Base-by-base conservation (phyloP, 1,140 invertebrate genomes). In the Apis dorsata region DNA sequence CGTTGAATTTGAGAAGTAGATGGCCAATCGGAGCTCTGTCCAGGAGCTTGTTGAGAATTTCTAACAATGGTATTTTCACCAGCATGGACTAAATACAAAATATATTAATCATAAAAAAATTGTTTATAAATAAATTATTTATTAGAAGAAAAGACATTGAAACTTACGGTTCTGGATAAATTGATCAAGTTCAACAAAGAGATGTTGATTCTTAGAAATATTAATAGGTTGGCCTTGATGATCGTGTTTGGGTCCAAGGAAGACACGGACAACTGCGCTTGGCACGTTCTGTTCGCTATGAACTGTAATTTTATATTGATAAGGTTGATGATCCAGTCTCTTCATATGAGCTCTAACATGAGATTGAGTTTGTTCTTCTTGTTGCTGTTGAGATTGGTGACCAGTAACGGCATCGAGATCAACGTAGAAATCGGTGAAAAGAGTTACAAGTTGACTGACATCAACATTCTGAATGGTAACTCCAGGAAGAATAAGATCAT, bases 41-140 rank as follows among this genome's bases (percentile, higher is more conserved):
- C 94, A 81, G 94, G 93, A 87, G 96, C 96, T n/a, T 97, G 95
- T 19, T 94, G 94, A 10, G 96, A 97, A 83, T 94, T 95, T 73
- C 97, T 95, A 62, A 94, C 93, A 81, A 97, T 95, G 63, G 94
- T 93, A 90, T 97, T 97, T 79, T 95, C 94, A 71, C 97, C 97
- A 80, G 95, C 92, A 11, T 92, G 91, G 62, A 97, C 95, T 95
- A 87, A 82, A 75, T 4, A 80, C 81, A 88, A 19, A 57, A 83
- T 9, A 62, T 81, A 80, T 60, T 24, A 62, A 62, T 15, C 5
- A 13, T 83, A 63, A 60, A 4, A 15, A 19, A 75, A 68, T 66
- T 5, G 13, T 69, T 57, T 7, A 21, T 28, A 66, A 57, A 11
- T 34, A 3, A 7, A 53, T 59, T 12, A 73, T 24, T 28, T 17